These are phyloP conservation scores for Enteromius viviparus DNA, from an alignment of 2,797 vertebrate species.

Conservation along the genomic window DNA sequence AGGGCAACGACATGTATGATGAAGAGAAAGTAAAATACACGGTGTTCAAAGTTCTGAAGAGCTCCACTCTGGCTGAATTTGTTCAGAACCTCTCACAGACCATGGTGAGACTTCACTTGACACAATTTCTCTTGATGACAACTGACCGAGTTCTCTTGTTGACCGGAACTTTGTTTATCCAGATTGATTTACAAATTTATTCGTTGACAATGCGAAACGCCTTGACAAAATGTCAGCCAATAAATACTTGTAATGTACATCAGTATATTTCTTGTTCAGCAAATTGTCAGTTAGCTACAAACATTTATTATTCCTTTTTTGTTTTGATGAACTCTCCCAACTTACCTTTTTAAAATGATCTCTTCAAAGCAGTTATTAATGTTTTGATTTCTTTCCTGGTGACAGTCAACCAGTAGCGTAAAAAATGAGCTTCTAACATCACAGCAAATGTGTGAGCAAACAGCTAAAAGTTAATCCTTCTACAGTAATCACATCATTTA, in stretches of 20 bases:
- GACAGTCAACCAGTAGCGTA: not conserved
- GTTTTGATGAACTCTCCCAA: not conserved
- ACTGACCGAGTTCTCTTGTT: not conserved
- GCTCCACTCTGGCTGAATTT: conserved; percentile 95
- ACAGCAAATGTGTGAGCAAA: not conserved
- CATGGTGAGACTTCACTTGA: conserved; percentile 83
- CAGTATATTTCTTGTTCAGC: not conserved
- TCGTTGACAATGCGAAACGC: not conserved
- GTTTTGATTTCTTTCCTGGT: not conserved
- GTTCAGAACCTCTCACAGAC: conserved; percentile 99
- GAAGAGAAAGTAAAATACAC: conserved; percentile 99
- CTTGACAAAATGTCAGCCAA: not conserved
- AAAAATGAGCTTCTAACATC: not conserved
- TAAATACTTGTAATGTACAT: not conserved
- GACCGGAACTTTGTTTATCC: not conserved
- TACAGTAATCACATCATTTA: not conserved
- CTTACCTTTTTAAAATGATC: not conserved
- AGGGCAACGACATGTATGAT: conserved; percentile 99
- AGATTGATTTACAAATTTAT: not conserved
- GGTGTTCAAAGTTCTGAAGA: conserved; percentile 98
- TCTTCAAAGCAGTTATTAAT: not conserved
- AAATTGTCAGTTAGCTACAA: not conserved
- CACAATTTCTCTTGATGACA: not conserved
- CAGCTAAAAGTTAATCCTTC: conserved; percentile 1
- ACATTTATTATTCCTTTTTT: not conserved